Base-by-base conservation (phyloP, 2,888 invertebrate species). In the Drosophila anomelani region DNA sequence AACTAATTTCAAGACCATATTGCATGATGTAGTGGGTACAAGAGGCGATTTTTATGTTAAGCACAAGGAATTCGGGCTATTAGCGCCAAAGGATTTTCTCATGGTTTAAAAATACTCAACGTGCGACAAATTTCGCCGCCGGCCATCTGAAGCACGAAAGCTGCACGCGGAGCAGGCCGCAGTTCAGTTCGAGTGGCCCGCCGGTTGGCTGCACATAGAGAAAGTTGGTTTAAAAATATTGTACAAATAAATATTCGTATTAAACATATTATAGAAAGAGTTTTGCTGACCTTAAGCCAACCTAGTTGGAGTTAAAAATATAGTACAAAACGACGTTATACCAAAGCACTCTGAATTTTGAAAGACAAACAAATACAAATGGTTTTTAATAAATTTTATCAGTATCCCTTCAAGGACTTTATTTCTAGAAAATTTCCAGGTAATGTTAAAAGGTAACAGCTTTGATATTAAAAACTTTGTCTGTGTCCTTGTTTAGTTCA, bases 21-120 rank as follows among this genome's bases (percentile, higher is more conserved):
- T 78, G 88, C 85, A 85, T 87, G 85, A 86, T 83, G 85, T 78
- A 81, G 66, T 78, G 86, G 75, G 77, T 41, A 79, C 88, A 88
- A 78, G 85, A 78, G 82, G 87, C 88, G 85, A 86, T 82, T 89
- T 87, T 87, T 88, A 89, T 85, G 85, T 87, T 88, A 82, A 87
- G 85, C 89, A 89, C 81, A 85, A 88, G 85, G 85, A 90, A 91
- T 91, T 90, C 89, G 89, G 90, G 89, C 90, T 91, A 91, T 90
- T 91, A 91, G 91, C 91, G 91, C 91, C 91, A 91, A 91, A 88
- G 90, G 91, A 91, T 91, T 90, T 91, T 91, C 91, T 91, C 91
- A 91, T 91, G 91, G 91, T 90, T 91, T 91, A 90, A 90, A 90
- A 90, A 90, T 90, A 90, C 86, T 72, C 80, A 87, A 90, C 85